Evolutionary conservation across 2,797 vertebrate genomes (phyloP), one percentile per base, ranked within the genome.

Genomic region (Ceryle rudis): DNA sequence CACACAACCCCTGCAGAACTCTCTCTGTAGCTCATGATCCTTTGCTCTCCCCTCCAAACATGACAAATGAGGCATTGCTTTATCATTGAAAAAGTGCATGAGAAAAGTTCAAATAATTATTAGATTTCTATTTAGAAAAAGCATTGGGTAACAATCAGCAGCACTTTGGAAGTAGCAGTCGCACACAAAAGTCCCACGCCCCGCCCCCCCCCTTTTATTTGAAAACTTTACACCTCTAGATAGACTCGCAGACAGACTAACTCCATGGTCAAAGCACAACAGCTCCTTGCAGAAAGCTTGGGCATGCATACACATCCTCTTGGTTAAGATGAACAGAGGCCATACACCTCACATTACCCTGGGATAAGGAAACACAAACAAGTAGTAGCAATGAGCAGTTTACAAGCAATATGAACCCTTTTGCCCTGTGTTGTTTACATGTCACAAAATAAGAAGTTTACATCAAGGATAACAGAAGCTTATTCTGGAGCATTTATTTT

Each of bases 291-390:
- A 78, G 37, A 81, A 81, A 44, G 70, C 66, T 64, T 28, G 23
- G 54, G 19, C 70, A 49, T 2, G 28, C 83, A 78, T 49, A 78
- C 42, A 51, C 29, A 85, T 22, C 31, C 55, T 60, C 54, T n/a
- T 33, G 39, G 60, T 23, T 77, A 52, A 25, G 23, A 62, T n/a
- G 28, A 58, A 65, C 0, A 6, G 44, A 80, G 69, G 60, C 60
- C 62, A 67, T 1, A 20, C 3, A 82, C 25, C n/a, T 35, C 39
- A 3, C 0, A 0, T 26, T 22, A 77, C 46, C 19, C 75, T 2
- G 7, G 26, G 29, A 71, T 8, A 80, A 49, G 20, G 14, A 37
- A 89, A 84, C 11, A 75, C 13, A 69, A 49, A 42, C 44, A 35
- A 61, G 81, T 75, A 73, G 44, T 1, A 71, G 57, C 20, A 57